Percentiles rank a stretch among this genome's conserved stretches.
phyloP scores from a whole-genome alignment of 2,113 vertebrate genomes.

The Panurus biarmicus region DNA sequence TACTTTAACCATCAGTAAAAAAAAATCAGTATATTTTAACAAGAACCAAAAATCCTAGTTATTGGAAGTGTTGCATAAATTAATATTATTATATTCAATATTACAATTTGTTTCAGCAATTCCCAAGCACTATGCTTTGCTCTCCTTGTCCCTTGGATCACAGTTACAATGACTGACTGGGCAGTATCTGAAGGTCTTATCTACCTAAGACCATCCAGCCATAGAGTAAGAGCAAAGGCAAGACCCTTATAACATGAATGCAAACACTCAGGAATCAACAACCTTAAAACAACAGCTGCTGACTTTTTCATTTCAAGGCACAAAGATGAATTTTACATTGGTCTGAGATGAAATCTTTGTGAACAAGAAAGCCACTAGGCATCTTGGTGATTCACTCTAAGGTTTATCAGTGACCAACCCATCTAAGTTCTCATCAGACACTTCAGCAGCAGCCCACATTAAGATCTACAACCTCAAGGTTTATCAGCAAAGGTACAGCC shows the following conservation, averaged over 20 bases:
- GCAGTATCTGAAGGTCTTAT: background rate
- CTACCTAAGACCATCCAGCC: background rate
- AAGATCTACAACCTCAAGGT: background rate
- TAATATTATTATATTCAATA: background rate
- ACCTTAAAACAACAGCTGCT: background rate
- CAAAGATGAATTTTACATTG: background rate
- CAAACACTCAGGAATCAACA: background rate
- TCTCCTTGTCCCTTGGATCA: background rate
- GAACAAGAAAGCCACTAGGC: background rate
- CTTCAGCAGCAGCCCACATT: background rate
- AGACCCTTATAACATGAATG: background rate
- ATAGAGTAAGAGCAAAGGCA: background rate
- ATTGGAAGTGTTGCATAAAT: background rate
- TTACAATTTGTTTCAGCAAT: background rate
- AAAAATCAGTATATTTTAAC: background rate
- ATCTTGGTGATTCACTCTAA: background rate
- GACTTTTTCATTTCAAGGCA: background rate
- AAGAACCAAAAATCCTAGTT: background rate
- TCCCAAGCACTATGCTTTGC: background rate
- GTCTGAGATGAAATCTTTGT: background rate
- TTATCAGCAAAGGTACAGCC: background rate
- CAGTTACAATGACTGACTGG: background rate
- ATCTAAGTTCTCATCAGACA: background rate
- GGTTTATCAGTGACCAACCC: background rate
- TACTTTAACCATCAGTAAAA: background rate